Percentiles rank a stretch among this genome's conserved stretches.
These are phyloP conservation scores for Tachystola acroxantha DNA, from an alignment of 2,888 invertebrate genomes.

Conservation along the genomic window DNA sequence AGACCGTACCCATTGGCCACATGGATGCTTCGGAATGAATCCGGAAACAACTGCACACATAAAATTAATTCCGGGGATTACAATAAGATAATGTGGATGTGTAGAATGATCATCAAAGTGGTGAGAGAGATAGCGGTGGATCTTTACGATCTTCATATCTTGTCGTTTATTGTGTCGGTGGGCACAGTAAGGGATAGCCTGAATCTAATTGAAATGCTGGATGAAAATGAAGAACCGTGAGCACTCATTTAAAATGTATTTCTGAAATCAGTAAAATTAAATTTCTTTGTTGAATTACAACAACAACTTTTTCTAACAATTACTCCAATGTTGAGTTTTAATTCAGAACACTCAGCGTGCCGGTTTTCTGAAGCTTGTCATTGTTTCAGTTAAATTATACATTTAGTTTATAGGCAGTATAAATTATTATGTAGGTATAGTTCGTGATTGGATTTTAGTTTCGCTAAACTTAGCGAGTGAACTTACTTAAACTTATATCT, in stretches of 20 bases:
- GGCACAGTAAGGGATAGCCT: constrained; percentile 54
- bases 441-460: too few relatives aligned
- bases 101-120: constrained; percentile 52
- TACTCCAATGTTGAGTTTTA: too few relatives aligned
- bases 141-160: constrained; percentile 51
- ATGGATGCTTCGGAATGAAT: constrained; percentile 3
- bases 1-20: too few relatives aligned
- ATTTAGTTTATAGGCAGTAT: too few relatives aligned
- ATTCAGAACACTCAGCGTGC: too few relatives aligned
- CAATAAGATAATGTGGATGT: constrained; percentile 54
- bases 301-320: too few relatives aligned
- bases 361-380: too few relatives aligned
- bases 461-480: too few relatives aligned
- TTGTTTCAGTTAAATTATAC: too few relatives aligned
- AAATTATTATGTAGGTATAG: too few relatives aligned
- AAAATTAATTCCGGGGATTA: neutral
- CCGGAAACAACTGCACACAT: neutral
- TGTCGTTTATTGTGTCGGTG: constrained; percentile 57
- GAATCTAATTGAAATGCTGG: constrained; percentile 53
- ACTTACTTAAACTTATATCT: too few relatives aligned
- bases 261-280: constrained; percentile 6
- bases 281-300: neutral
- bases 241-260: constrained; percentile 5
- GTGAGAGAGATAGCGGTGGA: constrained; percentile 48
- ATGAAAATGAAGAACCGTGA: constrained; percentile 48